Evolutionary conservation across 2,113 vertebrate species (phyloP).

Genomic region (Globicephala melas): DNA sequence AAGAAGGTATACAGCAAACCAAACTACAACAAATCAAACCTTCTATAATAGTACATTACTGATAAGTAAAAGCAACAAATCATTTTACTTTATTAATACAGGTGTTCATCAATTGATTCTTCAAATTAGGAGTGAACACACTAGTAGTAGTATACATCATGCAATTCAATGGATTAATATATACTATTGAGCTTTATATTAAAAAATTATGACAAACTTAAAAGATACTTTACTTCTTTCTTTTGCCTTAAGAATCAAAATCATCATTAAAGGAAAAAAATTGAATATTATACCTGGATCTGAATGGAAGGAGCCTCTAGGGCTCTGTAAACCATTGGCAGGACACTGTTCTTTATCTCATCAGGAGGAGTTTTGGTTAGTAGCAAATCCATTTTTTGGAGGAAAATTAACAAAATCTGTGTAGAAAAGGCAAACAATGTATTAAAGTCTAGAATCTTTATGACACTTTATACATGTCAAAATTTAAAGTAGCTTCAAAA

Average conservation of each 20-base stretch:
- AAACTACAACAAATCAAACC: conserved; percentile 1
- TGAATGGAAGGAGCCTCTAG: conserved; percentile 97
- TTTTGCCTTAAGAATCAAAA: conserved; percentile 23
- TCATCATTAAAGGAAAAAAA: background rate
- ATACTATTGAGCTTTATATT: background rate
- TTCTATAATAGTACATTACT: conserved; percentile 22
- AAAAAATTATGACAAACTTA: background rate
- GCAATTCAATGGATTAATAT: background rate
- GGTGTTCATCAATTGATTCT: background rate
- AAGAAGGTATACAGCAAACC: background rate
- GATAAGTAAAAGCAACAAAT: background rate
- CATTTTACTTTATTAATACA: background rate
- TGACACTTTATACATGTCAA: conserved; percentile 27
- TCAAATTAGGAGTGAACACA: background rate
- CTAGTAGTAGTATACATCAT: background rate
- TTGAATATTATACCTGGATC: conserved; percentile 90
- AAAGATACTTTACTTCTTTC: background rate
- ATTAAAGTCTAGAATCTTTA: conserved; percentile 37
- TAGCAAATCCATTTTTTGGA: conserved; percentile 99
- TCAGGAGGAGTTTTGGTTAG: conserved; percentile 97
- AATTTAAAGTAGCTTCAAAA: conserved; percentile 70
- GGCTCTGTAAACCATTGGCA: conserved; percentile 98
- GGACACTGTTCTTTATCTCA: conserved; percentile 95
- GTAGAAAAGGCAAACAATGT: conserved; percentile 44
- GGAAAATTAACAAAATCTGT: conserved; percentile 97